phyloP scores from a whole-genome alignment of 2,113 vertebrate genomes.

The Emydura subglobosa region DNA sequence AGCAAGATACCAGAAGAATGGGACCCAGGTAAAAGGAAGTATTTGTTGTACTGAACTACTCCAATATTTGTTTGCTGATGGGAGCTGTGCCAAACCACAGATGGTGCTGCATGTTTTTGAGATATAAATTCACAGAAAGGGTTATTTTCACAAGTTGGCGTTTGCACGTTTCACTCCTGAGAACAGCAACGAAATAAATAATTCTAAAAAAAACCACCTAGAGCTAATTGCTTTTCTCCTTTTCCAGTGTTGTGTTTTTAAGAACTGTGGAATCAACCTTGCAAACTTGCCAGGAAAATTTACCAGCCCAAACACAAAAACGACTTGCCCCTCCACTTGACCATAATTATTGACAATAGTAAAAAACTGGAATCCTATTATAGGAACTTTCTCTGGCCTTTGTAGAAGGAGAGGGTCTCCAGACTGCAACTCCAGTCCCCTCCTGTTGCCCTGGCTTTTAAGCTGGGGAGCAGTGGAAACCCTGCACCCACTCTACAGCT shows the following conservation, averaged over 20 bases:
- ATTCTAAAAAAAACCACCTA: neutral
- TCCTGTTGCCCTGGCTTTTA: neutral
- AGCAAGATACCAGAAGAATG: neutral
- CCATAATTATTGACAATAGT: neutral
- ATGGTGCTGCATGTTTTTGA: neutral
- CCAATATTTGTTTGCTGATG: neutral
- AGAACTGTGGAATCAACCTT: neutral
- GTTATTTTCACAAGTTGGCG: conserved; percentile 23
- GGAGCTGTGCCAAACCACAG: conserved; percentile 5
- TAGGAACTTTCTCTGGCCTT: neutral
- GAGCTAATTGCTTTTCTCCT: neutral
- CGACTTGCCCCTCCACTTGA: neutral
- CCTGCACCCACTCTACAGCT: accelerated
- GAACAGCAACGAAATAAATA: neutral
- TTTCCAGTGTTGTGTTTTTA: neutral
- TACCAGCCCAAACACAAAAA: neutral
- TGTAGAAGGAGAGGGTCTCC: neutral
- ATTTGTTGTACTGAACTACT: neutral
- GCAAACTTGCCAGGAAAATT: neutral
- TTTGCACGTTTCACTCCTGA: neutral
- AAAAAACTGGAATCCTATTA: neutral
- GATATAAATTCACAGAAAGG: neutral
- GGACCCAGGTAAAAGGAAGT: neutral
- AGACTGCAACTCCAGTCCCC: neutral
- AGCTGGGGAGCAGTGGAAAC: accelerated